A percentile compares a stretch with the other conserved stretches of the same genome.
These are phyloP conservation scores for Gallinago media DNA, from an alignment of 2,113 vertebrate species.

Conservation along the genomic window DNA sequence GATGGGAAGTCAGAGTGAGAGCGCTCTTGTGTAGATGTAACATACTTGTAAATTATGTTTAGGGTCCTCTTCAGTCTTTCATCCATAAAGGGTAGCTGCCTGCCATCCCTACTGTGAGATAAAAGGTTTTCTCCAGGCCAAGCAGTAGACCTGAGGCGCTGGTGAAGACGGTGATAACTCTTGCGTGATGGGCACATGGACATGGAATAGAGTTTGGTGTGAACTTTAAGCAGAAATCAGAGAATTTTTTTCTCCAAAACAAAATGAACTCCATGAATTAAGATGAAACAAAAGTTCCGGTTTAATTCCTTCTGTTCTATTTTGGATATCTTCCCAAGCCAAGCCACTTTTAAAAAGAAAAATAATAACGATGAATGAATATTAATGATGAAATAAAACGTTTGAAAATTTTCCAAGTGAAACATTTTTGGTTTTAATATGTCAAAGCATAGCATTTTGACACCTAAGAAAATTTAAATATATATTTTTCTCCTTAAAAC, in stretches of 20 bases:
- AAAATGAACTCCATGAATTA: background rate
- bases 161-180: background rate
- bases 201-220: background rate
- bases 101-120: fast-evolving
- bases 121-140: background rate
- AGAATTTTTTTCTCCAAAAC: background rate
- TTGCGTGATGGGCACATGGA: fast-evolving
- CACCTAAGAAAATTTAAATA: slow-evolving; percentile 7
- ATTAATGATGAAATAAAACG: fast-evolving
- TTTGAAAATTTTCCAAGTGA: background rate
- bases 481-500: background rate
- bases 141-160: background rate
- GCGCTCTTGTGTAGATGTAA: background rate
- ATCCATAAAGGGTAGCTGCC: background rate
- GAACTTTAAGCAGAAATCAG: background rate
- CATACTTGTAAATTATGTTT: slow-evolving; percentile 19
- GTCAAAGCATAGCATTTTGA: background rate
- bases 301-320: background rate
- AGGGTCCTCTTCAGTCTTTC: background rate
- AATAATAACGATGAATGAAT: background rate
- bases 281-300: background rate
- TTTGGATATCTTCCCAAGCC: background rate
- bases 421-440: background rate
- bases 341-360: background rate
- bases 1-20: background rate